These are phyloP conservation scores for Oncorhynchus keta DNA, from an alignment of 2,113 vertebrate species.

Conservation along the genomic window DNA sequence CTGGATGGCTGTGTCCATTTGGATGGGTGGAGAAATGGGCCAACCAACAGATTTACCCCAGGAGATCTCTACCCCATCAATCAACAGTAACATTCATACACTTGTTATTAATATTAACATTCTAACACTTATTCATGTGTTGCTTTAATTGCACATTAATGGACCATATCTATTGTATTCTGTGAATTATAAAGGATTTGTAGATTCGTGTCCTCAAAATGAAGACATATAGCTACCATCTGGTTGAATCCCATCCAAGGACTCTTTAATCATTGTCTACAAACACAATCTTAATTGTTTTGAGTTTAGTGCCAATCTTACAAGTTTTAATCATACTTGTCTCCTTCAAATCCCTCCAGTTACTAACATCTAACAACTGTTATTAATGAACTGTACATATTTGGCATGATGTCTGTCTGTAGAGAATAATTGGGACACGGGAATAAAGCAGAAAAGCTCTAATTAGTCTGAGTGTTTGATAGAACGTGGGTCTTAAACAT, in stretches of 20 bases:
- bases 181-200: not conserved
- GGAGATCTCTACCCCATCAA: not conserved
- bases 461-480: slow-evolving; percentile 80
- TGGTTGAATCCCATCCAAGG: not conserved
- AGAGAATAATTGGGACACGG: slow-evolving; percentile 81
- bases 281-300: not conserved
- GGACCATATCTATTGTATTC: not conserved
- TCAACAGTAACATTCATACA: no score
- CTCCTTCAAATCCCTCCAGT: not conserved
- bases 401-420: slow-evolving; percentile 70
- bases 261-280: not conserved
- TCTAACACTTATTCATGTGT: not conserved
- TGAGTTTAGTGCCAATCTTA: no score
- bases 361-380: slow-evolving; percentile 2
- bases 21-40: slow-evolving; percentile 35
- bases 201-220: not conserved
- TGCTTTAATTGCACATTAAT: not conserved
- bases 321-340: no score
- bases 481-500: slow-evolving; percentile 65
- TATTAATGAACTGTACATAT: slow-evolving; percentile 70
- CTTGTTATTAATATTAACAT: not conserved
- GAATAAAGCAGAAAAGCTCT: slow-evolving; percentile 78
- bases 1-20: slow-evolving; percentile 46
- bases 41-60: not conserved
- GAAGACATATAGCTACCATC: not conserved